These are phyloP conservation scores for Caerostris darwini DNA, from an alignment of 1,140 invertebrate genomes.

Conservation along the genomic window DNA sequence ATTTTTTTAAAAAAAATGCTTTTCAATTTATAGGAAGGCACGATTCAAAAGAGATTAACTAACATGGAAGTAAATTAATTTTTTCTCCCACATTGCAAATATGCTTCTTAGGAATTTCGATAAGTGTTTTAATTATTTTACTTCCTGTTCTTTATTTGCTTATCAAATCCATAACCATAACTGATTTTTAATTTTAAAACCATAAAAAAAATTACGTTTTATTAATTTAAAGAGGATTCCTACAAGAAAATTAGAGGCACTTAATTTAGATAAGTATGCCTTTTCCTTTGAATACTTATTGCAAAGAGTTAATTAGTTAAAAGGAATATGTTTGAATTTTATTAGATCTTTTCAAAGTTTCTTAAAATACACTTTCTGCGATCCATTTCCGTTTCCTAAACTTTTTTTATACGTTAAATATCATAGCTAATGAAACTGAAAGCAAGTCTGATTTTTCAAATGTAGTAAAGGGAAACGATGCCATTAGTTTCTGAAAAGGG, in stretches of 20 bases:
- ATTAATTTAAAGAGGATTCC: neutral
- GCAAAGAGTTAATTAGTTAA: conserved; percentile 31
- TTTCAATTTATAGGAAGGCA: too few relatives aligned
- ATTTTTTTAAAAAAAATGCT: too few relatives aligned
- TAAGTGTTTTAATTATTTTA: neutral
- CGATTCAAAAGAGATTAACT: neutral
- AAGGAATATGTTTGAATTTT: conserved; percentile 1
- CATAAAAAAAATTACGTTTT: neutral
- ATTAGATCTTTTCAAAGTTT: conserved; percentile 46
- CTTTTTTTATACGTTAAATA: neutral
- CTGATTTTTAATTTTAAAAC: too few relatives aligned
- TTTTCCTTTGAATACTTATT: neutral
- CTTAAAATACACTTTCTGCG: conserved; percentile 4
- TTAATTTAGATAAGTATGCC: conserved; percentile 34
- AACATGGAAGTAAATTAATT: neutral
- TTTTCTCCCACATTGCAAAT: neutral
- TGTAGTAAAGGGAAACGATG: conserved; percentile 38
- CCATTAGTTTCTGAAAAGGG: conserved; percentile 53
- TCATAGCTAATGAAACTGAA: conserved; percentile 5
- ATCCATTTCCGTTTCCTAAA: neutral
- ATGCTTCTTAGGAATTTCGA: neutral
- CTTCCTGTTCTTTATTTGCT: neutral
- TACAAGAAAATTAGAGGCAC: neutral
- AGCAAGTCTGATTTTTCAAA: conserved; percentile 21
- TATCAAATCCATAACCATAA: neutral